Evolutionary conservation across 2,113 vertebrate species (phyloP).

Genomic region (Typhlomys cinereus): DNA sequence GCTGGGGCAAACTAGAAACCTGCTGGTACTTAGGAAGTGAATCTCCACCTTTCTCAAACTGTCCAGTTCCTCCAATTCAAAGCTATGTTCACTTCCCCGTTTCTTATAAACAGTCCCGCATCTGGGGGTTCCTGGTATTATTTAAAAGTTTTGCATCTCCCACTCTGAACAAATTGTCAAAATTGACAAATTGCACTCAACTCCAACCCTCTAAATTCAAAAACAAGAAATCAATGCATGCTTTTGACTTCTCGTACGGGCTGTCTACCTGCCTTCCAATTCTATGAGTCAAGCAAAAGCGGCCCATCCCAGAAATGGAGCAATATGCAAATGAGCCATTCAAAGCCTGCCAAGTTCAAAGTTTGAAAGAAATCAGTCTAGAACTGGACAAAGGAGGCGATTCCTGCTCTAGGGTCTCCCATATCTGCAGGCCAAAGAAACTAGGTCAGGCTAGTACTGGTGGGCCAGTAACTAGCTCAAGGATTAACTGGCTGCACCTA

Average conservation of each 20-base stretch:
- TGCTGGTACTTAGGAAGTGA: neutral
- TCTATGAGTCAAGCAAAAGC: neutral
- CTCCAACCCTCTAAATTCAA: slow-evolving; percentile 56
- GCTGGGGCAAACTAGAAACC: neutral
- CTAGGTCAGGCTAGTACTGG: neutral
- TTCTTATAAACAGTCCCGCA: neutral
- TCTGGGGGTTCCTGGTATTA: neutral
- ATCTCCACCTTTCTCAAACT: neutral
- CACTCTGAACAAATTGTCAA: slow-evolving; percentile 27
- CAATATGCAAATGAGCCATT: neutral
- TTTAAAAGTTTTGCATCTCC: neutral
- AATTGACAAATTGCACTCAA: neutral
- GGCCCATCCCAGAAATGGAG: neutral
- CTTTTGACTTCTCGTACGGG: slow-evolving; percentile 35
- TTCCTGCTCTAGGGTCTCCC: neutral
- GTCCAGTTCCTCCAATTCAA: neutral
- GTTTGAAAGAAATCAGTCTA: slow-evolving; percentile 2
- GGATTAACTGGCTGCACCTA: neutral
- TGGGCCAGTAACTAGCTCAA: neutral
- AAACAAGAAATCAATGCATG: slow-evolving; percentile 44
- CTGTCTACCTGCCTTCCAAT: neutral
- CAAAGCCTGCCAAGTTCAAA: neutral
- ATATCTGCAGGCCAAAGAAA: neutral
- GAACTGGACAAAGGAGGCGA: neutral
- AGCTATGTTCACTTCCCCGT: neutral